These are phyloP conservation scores for Berghia stephanieae DNA, from an alignment of 1,140 invertebrate genomes.

Conservation along the genomic window DNA sequence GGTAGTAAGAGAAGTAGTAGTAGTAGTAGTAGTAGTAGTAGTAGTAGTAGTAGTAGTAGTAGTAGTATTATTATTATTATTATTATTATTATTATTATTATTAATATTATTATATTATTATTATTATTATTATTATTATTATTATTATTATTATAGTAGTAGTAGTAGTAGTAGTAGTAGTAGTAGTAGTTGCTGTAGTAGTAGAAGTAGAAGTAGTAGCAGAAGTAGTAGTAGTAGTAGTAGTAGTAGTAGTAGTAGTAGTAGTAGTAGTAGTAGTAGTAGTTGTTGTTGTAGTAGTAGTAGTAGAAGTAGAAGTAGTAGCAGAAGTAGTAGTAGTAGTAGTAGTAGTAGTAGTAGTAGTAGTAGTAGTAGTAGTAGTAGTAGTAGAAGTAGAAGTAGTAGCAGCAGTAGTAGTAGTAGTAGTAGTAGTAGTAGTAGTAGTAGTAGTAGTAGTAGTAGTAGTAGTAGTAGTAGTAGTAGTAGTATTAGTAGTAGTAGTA, in stretches of 20 bases:
- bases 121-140: too few species aligned
- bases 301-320: constrained; percentile 9
- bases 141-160: background rate
- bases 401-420: constrained; percentile 1
- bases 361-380: constrained; percentile 18
- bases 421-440: background rate
- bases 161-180: too few species aligned
- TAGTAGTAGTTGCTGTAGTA: too few species aligned
- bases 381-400: constrained; percentile 1
- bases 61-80: too few species aligned
- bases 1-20: too few species aligned
- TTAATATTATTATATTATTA: too few species aligned
- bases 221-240: background rate
- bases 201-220: too few species aligned
- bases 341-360: constrained; percentile 1
- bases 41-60: too few species aligned
- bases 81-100: too few species aligned
- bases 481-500: background rate
- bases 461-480: constrained; percentile 15
- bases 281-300: constrained; percentile 7
- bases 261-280: constrained; percentile 19
- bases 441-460: constrained; percentile 15
- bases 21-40: too few species aligned
- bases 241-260: constrained; percentile 4
- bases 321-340: constrained; percentile 13